These are phyloP conservation scores for Pogonomyrmex californicus DNA, from an alignment of 1,140 invertebrate species.

Conservation along the genomic window DNA sequence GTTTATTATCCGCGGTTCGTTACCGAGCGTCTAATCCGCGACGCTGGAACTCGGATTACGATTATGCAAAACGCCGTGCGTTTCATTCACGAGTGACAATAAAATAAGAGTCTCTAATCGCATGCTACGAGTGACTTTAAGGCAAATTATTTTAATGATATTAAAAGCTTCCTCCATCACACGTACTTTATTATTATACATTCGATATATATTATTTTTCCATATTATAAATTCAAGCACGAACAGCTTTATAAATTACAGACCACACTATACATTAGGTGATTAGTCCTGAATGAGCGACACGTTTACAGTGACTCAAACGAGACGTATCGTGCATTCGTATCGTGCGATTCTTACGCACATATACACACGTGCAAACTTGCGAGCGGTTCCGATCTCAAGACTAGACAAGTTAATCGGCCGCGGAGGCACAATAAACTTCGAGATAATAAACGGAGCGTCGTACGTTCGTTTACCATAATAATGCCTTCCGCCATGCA, in stretches of 20 bases:
- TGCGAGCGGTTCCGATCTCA: constrained; percentile 74
- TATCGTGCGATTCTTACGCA: constrained; percentile 5
- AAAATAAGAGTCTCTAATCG: constrained; percentile 20
- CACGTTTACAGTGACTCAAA: not conserved
- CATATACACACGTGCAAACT: constrained; percentile 18
- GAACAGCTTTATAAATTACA: too few relatives aligned
- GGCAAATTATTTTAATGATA: not conserved
- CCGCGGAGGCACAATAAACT: constrained; percentile 84
- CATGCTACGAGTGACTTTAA: not conserved
- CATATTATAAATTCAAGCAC: not conserved
- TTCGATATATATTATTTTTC: not conserved
- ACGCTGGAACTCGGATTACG: constrained; percentile 33
- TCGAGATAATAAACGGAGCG: constrained; percentile 82
- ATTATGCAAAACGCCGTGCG: constrained; percentile 27
- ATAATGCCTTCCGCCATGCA: constrained; percentile 81
- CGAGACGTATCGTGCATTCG: not conserved
- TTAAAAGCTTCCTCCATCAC: not conserved
- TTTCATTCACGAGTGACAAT: not conserved
- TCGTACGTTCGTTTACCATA: constrained; percentile 82
- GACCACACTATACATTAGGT: not conserved
- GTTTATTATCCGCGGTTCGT: constrained; percentile 61
- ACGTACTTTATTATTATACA: not conserved
- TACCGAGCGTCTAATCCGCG: constrained; percentile 41
- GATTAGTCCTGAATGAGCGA: constrained; percentile 42
- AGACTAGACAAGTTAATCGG: constrained; percentile 84